phyloP scores from a whole-genome alignment of 2,113 vertebrate genomes.

The Apteryx mantelli region DNA sequence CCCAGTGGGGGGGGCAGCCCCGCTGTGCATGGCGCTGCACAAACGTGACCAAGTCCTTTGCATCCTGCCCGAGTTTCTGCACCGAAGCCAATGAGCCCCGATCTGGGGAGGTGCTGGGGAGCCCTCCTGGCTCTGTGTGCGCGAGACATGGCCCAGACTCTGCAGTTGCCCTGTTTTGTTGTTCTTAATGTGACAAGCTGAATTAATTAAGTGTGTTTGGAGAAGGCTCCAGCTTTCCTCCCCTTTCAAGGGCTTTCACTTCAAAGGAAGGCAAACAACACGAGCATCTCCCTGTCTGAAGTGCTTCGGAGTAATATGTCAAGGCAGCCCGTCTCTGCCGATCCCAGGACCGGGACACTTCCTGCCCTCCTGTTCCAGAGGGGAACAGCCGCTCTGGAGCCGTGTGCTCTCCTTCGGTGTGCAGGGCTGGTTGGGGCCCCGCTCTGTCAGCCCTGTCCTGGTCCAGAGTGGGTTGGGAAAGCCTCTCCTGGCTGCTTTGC shows the following conservation, averaged over 20 bases:
- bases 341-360: neutral
- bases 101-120: neutral
- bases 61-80: neutral
- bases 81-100: rapidly evolving
- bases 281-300: neutral
- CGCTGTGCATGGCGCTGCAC: rapidly evolving
- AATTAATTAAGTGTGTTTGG: neutral
- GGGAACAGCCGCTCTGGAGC: neutral
- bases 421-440: rapidly evolving
- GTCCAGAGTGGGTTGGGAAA: neutral
- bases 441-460: neutral
- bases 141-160: neutral
- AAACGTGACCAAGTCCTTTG: rapidly evolving
- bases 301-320: rapidly evolving
- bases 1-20: rapidly evolving
- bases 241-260: neutral
- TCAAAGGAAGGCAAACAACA: neutral
- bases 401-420: rapidly evolving
- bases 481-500: neutral
- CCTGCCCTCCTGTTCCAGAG: neutral
- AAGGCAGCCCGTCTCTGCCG: neutral
- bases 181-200: neutral
- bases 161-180: neutral
- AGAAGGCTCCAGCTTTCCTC: neutral
- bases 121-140: neutral